Conservation (phyloP, 2,797 vertebrate species). For the Jordanella pulchra region DNA sequence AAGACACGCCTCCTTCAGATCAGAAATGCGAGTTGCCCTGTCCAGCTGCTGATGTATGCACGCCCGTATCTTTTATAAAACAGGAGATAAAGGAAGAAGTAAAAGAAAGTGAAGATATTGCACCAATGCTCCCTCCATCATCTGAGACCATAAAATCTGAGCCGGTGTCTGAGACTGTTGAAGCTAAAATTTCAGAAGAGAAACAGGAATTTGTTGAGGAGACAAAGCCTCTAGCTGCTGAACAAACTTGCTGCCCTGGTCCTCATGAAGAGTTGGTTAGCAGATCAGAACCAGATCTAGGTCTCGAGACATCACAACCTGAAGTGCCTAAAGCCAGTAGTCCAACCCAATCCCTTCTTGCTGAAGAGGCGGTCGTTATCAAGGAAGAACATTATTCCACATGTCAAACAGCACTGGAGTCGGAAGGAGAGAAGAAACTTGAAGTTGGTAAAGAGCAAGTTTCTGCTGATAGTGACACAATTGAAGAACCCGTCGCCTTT, state of each 20-base stretch:
- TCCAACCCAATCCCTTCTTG: constrained; percentile 56
- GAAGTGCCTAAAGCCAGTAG: constrained; percentile 61
- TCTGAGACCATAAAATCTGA: constrained; percentile 50
- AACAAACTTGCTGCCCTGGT: constrained; percentile 73
- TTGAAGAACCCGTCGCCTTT: constrained; percentile 78
- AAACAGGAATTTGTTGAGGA: constrained; percentile 59
- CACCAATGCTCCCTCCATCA: constrained; percentile 23
- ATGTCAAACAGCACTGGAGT: constrained; percentile 51
- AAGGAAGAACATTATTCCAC: constrained; percentile 70
- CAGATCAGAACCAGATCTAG: constrained; percentile 64
- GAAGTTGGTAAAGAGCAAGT: constrained; percentile 65
- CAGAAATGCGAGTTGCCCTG: constrained; percentile 49
- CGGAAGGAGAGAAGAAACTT: constrained; percentile 67
- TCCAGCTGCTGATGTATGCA: constrained; percentile 39
- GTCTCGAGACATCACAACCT: constrained; percentile 53
- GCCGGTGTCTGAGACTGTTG: constrained; percentile 59
- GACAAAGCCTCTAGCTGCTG: constrained; percentile 62
- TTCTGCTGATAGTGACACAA: constrained; percentile 69
- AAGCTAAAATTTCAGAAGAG: constrained; percentile 67
- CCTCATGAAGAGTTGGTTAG: constrained; percentile 80
- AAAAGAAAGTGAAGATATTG: constrained; percentile 59
- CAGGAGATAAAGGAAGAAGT: constrained; percentile 53
- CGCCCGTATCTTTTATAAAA: constrained; percentile 39
- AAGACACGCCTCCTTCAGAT: constrained; percentile 60
- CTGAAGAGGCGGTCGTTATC: constrained; percentile 48